Evolutionary conservation across 2,888 invertebrate species (phyloP).

Genomic region (Chirona hameri): DNA sequence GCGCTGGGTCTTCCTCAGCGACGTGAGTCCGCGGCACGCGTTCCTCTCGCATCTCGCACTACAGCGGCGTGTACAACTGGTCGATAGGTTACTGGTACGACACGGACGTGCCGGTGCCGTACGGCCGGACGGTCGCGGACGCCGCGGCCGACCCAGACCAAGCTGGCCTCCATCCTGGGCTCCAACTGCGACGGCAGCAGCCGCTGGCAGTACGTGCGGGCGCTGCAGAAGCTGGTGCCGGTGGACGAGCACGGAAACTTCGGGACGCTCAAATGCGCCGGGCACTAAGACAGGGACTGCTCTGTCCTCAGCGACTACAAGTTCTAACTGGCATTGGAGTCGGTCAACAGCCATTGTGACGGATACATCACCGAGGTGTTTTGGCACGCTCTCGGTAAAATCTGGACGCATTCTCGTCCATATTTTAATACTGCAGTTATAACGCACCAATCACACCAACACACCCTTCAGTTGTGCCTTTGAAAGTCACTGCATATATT

Average conservation of each 20-base stretch:
- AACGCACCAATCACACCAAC: no score
- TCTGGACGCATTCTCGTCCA: no score
- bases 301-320: slow-evolving; percentile 56
- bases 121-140: slow-evolving; percentile 43
- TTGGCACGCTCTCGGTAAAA: slow-evolving; percentile 62
- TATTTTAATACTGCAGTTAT: no score
- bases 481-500: no score
- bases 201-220: slow-evolving; percentile 44
- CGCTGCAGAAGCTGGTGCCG: slow-evolving; percentile 44
- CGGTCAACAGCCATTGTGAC: slow-evolving; percentile 63
- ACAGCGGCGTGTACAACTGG: slow-evolving; percentile 59
- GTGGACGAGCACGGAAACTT: slow-evolving; percentile 46
- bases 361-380: slow-evolving; percentile 67
- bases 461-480: no score
- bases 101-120: slow-evolving; percentile 49
- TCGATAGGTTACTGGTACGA: slow-evolving; percentile 53
- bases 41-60: slow-evolving; percentile 53
- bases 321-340: slow-evolving; percentile 67
- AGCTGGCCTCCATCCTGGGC: slow-evolving; percentile 41
- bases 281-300: slow-evolving; percentile 61
- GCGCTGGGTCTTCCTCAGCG: slow-evolving; percentile 66
- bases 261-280: slow-evolving; percentile 47
- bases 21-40: slow-evolving; percentile 62
- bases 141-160: slow-evolving; percentile 36
- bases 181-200: slow-evolving; percentile 45